These are phyloP conservation scores for Arion vulgaris DNA, from an alignment of 1,140 invertebrate species.

Conservation along the genomic window DNA sequence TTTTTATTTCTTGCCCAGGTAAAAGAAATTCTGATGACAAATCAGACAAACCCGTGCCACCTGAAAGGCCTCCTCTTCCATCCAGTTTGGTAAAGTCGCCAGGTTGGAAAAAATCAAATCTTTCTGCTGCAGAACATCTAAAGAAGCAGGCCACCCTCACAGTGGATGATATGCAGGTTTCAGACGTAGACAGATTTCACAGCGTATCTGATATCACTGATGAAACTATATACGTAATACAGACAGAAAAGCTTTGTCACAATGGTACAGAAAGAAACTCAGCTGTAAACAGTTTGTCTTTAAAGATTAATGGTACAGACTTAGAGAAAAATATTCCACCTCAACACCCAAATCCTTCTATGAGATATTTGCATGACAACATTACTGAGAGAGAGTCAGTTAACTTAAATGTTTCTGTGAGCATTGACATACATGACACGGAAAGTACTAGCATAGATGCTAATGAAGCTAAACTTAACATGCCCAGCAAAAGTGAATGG, in stretches of 20 bases:
- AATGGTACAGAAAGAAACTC: not conserved
- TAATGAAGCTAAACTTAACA: constrained; percentile 27
- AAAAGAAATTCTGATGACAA: not conserved
- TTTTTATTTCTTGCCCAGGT: not conserved
- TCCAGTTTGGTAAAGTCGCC: not conserved
- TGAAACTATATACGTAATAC: not conserved
- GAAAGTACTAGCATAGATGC: not conserved
- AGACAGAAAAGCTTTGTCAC: not conserved
- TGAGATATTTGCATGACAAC: not conserved
- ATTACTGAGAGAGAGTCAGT: not conserved
- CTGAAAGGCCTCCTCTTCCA: not conserved
- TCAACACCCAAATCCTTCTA: not conserved
- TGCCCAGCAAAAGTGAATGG: not conserved
- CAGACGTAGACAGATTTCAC: not conserved
- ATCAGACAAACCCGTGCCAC: not conserved
- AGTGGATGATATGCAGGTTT: not conserved
- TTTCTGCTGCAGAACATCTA: not conserved
- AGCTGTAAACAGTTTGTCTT: not conserved
- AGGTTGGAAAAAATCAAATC: not conserved
- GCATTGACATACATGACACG: not conserved
- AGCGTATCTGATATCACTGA: not conserved
- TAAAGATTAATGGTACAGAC: not conserved
- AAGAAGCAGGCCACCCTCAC: not conserved
- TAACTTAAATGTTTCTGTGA: not conserved
- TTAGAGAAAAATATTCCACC: not conserved